A percentile compares a stretch with the other conserved stretches of the same genome.
Conservation (phyloP, 2,113 vertebrate genomes). For the Mastomys coucha region DNA sequence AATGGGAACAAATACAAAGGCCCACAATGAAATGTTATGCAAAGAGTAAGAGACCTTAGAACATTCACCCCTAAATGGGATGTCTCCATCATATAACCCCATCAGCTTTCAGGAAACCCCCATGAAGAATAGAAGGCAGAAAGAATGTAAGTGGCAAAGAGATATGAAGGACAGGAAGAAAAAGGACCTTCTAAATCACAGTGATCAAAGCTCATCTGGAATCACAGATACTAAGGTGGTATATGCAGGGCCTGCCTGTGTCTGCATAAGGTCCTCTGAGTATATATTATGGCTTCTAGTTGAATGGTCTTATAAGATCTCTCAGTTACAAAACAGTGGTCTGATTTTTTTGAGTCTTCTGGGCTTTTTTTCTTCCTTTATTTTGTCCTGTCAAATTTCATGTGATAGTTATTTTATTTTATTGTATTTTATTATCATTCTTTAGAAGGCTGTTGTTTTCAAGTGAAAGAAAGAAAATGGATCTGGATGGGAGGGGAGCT, state of each 20-base stretch:
- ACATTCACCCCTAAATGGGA: background rate
- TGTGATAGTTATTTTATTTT: background rate
- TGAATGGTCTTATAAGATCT: background rate
- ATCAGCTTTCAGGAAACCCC: background rate
- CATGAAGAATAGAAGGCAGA: background rate
- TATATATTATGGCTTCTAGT: background rate
- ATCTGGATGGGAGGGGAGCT: background rate
- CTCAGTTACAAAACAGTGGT: background rate
- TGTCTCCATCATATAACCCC: background rate
- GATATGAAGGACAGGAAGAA: background rate
- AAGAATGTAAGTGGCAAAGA: background rate
- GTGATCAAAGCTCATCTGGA: no score
- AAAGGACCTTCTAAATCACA: background rate
- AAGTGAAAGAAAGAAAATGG: background rate
- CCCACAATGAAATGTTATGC: background rate
- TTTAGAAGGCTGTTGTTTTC: background rate
- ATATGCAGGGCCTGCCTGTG: background rate
- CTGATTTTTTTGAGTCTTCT: background rate
- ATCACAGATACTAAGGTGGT: background rate
- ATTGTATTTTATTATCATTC: background rate
- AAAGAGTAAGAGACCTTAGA: background rate
- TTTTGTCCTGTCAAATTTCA: background rate
- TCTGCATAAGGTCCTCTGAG: background rate
- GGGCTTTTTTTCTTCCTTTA: background rate
- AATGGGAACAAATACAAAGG: background rate